Conservation (phyloP, 2,113 vertebrate genomes). For the Phoenicopterus ruber region DNA sequence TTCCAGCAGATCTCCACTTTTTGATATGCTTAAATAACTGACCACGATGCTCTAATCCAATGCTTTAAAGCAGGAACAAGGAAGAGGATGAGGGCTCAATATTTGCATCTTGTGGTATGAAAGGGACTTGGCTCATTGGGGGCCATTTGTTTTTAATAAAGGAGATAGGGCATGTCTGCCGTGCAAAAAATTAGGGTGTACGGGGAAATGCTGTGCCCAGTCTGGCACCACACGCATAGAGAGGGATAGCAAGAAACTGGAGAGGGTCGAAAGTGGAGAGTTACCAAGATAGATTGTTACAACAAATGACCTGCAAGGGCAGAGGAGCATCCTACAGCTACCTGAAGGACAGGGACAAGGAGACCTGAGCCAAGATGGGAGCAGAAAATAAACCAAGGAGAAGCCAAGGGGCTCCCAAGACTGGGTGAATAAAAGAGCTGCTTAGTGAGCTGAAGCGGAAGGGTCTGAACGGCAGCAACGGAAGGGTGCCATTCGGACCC, state of each 20-base stretch:
- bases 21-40: constrained; percentile 32
- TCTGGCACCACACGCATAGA: not conserved
- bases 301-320: not conserved
- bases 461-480: not conserved
- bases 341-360: not conserved
- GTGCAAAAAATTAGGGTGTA: not conserved
- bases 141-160: not conserved
- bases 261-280: not conserved
- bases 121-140: not conserved
- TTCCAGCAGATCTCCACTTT: constrained; percentile 35
- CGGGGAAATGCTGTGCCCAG: not conserved
- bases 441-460: not conserved
- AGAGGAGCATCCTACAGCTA: not conserved
- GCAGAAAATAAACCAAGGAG: not conserved
- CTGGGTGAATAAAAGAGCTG: not conserved
- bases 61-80: not conserved
- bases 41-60: not conserved
- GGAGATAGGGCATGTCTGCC: not conserved
- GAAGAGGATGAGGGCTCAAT: not conserved
- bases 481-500: accelerated
- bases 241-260: not conserved
- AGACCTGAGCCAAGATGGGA: not conserved
- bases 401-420: not conserved
- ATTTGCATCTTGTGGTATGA: not conserved
- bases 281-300: not conserved